Evolutionary conservation across 2,888 invertebrate genomes (phyloP).

Genomic region (Diarsia rubi): DNA sequence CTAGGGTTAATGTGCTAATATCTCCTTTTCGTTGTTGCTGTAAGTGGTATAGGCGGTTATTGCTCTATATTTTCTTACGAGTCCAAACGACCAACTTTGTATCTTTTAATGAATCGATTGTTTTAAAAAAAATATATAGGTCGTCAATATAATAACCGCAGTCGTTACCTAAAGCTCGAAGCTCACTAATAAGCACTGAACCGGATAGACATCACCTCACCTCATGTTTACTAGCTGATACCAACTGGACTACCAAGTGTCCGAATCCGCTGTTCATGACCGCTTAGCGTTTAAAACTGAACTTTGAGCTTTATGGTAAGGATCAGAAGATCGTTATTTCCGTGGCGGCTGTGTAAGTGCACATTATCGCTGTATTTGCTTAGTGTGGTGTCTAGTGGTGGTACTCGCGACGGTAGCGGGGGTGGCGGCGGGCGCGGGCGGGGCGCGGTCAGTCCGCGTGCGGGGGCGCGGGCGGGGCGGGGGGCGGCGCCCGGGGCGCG

Average conservation of each 20-base stretch:
- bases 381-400: slow-evolving; percentile 60
- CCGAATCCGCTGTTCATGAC: neutral
- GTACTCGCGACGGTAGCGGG: slow-evolving; percentile 73
- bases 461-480: slow-evolving; percentile 43
- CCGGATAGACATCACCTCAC: neutral
- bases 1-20: slow-evolving; percentile 22
- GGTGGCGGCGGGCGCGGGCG: slow-evolving; percentile 33
- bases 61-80: neutral
- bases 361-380: slow-evolving; percentile 10
- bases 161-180: neutral
- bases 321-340: neutral
- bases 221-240: neutral
- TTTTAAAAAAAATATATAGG: neutral
- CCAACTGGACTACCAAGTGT: neutral
- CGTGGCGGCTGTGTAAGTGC: neutral
- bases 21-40: neutral
- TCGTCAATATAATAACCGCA: neutral
- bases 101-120: neutral
- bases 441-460: slow-evolving; percentile 67
- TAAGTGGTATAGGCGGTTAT: neutral
- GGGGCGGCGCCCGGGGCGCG: slow-evolving; percentile 42
- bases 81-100: neutral
- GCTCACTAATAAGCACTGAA: neutral
- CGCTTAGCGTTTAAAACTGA: neutral
- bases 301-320: neutral